phyloP scores from a whole-genome alignment of 2,888 invertebrate genomes.

The Hyppa rectilinea region DNA sequence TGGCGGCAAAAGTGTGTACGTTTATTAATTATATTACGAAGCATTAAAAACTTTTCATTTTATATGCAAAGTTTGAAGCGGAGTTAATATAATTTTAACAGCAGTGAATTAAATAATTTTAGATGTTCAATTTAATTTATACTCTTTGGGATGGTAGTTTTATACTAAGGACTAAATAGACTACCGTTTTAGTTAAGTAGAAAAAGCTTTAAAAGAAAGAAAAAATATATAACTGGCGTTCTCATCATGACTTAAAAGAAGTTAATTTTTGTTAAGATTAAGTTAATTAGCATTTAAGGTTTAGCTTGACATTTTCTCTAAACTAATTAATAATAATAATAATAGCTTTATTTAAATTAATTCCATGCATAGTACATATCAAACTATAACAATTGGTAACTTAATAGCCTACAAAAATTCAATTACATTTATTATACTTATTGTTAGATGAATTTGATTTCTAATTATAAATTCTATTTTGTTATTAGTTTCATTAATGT shows the following conservation, averaged over 20 bases:
- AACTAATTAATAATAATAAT: no score
- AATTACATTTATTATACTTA: no score
- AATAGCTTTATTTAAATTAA: no score
- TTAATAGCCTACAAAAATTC: no score
- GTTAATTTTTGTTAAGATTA: slow-evolving; percentile 1
- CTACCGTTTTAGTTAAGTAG: background rate
- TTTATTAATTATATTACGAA: slow-evolving; percentile 48
- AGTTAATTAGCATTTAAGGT: slow-evolving; percentile 16
- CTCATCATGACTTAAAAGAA: background rate
- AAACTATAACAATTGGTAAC: no score
- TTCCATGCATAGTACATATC: no score
- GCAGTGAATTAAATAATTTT: slow-evolving; percentile 58
- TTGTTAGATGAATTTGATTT: no score
- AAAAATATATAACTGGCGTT: slow-evolving; percentile 23
- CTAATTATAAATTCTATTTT: no score
- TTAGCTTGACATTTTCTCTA: background rate
- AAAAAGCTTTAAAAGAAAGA: slow-evolving; percentile 26
- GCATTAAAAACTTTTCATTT: slow-evolving; percentile 60
- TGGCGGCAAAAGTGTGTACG: slow-evolving; percentile 30
- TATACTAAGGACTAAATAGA: slow-evolving; percentile 26
- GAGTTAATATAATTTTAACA: slow-evolving; percentile 60
- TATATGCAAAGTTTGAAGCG: slow-evolving; percentile 57
- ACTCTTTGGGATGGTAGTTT: slow-evolving; percentile 20
- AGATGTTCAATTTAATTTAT: slow-evolving; percentile 48
- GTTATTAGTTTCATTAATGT: no score